These are phyloP conservation scores for Nyctereutes procyonoides DNA, from an alignment of 2,113 vertebrate genomes.

Conservation along the genomic window DNA sequence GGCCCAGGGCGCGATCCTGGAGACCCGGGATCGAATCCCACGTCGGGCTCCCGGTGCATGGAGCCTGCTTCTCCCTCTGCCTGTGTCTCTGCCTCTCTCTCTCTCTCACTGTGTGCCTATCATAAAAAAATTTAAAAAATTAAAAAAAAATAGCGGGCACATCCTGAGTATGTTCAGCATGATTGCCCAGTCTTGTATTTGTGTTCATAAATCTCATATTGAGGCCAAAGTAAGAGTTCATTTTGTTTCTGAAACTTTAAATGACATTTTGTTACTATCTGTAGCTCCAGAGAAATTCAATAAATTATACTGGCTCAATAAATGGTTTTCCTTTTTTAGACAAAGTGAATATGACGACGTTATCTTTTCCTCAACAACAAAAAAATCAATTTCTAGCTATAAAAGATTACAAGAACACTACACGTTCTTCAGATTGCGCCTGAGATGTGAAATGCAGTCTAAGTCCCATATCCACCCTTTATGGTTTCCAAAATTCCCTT, in stretches of 20 bases:
- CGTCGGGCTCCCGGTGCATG: too few species aligned
- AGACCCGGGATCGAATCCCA: too few species aligned
- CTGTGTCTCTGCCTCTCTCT: too few species aligned
- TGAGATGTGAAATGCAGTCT: background rate
- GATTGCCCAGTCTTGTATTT: background rate
- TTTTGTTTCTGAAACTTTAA: constrained; percentile 13
- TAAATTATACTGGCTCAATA: background rate
- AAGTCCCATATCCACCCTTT: background rate
- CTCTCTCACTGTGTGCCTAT: too few species aligned
- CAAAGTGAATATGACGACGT: background rate
- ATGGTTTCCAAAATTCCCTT: background rate
- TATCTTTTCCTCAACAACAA: background rate
- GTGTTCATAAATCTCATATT: background rate
- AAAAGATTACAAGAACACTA: background rate
- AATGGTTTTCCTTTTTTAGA: background rate
- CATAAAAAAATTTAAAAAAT: too few species aligned
- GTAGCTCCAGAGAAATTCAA: background rate
- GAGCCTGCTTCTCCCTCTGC: too few species aligned
- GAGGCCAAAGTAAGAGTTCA: background rate
- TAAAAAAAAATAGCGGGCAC: too few species aligned
- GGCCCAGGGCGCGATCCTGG: too few species aligned
- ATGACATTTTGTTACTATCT: background rate
- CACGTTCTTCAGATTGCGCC: background rate
- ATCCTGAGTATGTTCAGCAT: background rate
- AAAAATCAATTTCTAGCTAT: background rate